A percentile compares a stretch with the other conserved stretches of the same genome.
These are phyloP conservation scores for Calephelis nemesis DNA, from an alignment of 1,140 invertebrate genomes.

Conservation along the genomic window DNA sequence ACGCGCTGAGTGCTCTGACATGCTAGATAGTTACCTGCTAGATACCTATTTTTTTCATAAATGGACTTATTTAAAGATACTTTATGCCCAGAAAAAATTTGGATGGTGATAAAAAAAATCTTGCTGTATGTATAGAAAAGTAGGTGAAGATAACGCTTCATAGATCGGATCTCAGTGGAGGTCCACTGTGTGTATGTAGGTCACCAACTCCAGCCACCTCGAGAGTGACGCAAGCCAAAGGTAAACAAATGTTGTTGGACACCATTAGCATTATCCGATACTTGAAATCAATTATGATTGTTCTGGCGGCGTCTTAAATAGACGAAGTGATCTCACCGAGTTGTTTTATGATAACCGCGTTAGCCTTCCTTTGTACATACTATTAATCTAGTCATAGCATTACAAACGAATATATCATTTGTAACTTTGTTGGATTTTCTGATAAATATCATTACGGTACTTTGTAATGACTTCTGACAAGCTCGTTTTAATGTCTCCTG, in stretches of 20 bases:
- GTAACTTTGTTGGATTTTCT: slow-evolving; percentile 17
- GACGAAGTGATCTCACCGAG: slow-evolving; percentile 8
- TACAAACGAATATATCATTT: slow-evolving; percentile 16
- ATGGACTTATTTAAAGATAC: too few species aligned
- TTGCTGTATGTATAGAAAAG: too few species aligned
- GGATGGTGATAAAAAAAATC: too few species aligned
- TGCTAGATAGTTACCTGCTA: too few species aligned
- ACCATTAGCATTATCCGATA: slow-evolving; percentile 47
- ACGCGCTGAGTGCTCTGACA: too few species aligned
- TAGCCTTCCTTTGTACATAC: slow-evolving; percentile 12
- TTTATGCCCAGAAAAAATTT: too few species aligned
- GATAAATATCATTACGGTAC: slow-evolving; percentile 16
- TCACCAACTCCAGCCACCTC: neutral
- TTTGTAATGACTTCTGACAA: neutral
- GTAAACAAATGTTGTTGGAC: slow-evolving; percentile 44
- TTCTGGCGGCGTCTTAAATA: slow-evolving; percentile 28
- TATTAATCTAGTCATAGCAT: slow-evolving; percentile 17
- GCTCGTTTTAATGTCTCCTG: too few species aligned
- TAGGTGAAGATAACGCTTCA: too few species aligned
- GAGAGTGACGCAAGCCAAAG: slow-evolving; percentile 57
- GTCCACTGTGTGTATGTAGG: slow-evolving; percentile 15
- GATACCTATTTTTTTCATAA: too few species aligned
- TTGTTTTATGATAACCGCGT: slow-evolving; percentile 16
- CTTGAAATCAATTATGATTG: slow-evolving; percentile 47
- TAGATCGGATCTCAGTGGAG: too few species aligned